A percentile compares a stretch with the other conserved stretches of the same genome.
phyloP scores from a whole-genome alignment of 2,888 invertebrate species.

The Dascillus cervinus region DNA sequence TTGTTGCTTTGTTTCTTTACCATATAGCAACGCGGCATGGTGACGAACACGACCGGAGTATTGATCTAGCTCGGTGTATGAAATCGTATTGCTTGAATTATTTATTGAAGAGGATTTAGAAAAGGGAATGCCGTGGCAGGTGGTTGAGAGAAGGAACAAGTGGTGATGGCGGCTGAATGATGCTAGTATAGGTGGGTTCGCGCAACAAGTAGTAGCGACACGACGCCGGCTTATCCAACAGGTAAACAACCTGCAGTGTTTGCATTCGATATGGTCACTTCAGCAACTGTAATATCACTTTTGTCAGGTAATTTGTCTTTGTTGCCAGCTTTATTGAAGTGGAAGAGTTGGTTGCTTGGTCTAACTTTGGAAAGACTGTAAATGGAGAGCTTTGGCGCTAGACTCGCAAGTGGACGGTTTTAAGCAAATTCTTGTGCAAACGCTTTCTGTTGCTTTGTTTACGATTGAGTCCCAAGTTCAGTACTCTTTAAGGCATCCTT shows the following conservation, averaged over 20 bases:
- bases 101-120: conserved; percentile 17
- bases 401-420: conserved; percentile 15
- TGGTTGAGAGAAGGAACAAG: conserved; percentile 34
- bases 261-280: conserved; percentile 3
- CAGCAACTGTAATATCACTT: neutral
- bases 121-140: conserved; percentile 30
- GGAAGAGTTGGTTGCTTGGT: conserved; percentile 10
- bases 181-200: conserved; percentile 33
- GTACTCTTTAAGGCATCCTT: no score
- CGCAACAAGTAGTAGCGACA: conserved; percentile 40
- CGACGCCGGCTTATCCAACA: conserved; percentile 33
- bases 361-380: conserved; percentile 5
- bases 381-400: conserved; percentile 7
- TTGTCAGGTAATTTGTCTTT: neutral
- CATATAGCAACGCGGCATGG: conserved; percentile 72
- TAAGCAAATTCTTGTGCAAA: no score
- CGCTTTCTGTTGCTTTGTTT: no score
- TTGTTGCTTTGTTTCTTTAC: conserved; percentile 59
- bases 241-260: conserved; percentile 35
- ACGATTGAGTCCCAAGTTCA: no score
- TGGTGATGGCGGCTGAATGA: conserved; percentile 28
- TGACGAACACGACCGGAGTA: conserved; percentile 24
- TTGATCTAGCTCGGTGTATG: conserved; percentile 10
- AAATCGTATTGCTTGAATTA: conserved; percentile 11
- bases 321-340: conserved; percentile 1